Evolutionary conservation across 2,888 invertebrate genomes (phyloP).

Genomic region (Torymus tubicola): DNA sequence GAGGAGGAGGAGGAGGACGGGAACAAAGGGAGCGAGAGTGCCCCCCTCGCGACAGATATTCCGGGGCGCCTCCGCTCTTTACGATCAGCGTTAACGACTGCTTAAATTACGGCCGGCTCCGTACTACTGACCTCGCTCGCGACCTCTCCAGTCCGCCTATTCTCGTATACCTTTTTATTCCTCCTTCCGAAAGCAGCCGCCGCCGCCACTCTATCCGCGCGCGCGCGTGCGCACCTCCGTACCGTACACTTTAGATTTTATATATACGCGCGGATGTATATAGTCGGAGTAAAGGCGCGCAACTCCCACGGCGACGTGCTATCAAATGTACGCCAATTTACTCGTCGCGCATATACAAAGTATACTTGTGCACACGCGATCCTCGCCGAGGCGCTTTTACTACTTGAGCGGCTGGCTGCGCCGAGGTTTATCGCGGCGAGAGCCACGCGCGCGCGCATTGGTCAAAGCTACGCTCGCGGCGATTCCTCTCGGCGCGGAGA

Average conservation of each 20-base stretch:
- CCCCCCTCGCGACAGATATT: slow-evolving; percentile 25
- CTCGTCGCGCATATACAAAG: slow-evolving; percentile 9
- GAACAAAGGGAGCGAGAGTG: slow-evolving; percentile 48
- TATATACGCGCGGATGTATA: not conserved
- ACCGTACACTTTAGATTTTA: not conserved
- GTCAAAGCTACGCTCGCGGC: not conserved
- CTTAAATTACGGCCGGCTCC: slow-evolving; percentile 53
- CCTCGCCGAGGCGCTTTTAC: not conserved
- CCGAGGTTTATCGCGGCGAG: too few relatives aligned
- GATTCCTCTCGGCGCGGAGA: not conserved
- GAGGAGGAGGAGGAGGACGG: slow-evolving; percentile 15
- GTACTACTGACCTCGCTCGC: slow-evolving; percentile 54
- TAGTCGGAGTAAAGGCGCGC: not conserved
- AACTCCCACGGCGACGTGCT: not conserved
- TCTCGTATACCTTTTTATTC: slow-evolving; percentile 4
- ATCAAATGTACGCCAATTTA: slow-evolving; percentile 18
- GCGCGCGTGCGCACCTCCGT: not conserved
- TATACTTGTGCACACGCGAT: not conserved
- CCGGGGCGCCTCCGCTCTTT: slow-evolving; percentile 48
- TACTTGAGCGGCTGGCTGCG: not conserved
- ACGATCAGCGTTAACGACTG: slow-evolving; percentile 55
- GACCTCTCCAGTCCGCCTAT: slow-evolving; percentile 35
- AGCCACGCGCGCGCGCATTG: not conserved
- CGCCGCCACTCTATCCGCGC: too few relatives aligned
- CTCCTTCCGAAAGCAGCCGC: slow-evolving; percentile 13